Percentiles rank a stretch among this genome's conserved stretches.
Conservation (phyloP, 30 jellyfish, hydroid and myxozoan genomes). For the Chironex yamaguchii region DNA sequence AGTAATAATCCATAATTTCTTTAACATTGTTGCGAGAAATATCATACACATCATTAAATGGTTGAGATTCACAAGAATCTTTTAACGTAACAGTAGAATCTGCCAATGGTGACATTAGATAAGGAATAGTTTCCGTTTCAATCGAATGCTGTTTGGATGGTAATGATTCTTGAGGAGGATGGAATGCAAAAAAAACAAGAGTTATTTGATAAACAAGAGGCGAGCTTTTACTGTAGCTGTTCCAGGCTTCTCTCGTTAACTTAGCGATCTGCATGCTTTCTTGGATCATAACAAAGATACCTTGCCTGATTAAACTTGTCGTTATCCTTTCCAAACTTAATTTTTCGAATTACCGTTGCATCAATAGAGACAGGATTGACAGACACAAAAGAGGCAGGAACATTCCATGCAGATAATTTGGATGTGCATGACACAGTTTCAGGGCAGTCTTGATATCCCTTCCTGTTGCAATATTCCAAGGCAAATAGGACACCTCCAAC, state of each 20-base stretch:
- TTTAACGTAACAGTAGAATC: conserved; percentile 9
- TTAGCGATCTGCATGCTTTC: conserved; percentile 10
- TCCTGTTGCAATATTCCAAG: conserved; percentile 38
- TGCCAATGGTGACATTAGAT: conserved; percentile 26
- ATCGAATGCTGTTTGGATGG: conserved; percentile 3
- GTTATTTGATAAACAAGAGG: conserved; percentile 17
- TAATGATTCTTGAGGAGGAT: conserved; percentile 20
- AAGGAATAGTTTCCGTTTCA: conserved; percentile 6
- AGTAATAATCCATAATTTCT: conserved; percentile 20
- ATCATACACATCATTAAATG: conserved; percentile 41
- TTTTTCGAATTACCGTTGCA: conserved; percentile 17
- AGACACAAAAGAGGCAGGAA: conserved; percentile 4
- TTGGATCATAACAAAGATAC: conserved; percentile 29
- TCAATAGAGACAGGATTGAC: conserved; percentile 7
- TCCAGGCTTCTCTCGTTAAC: conserved; percentile 1
- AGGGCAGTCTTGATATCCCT: conserved; percentile 23
- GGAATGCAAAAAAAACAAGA: conserved; percentile 38
- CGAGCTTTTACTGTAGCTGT: not conserved
- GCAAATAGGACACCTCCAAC: conserved; percentile 50
- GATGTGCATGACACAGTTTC: conserved; percentile 36
- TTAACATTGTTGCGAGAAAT: conserved; percentile 21
- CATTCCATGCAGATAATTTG: conserved; percentile 53
- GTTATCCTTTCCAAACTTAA: conserved; percentile 13
- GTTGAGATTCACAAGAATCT: conserved; percentile 22
- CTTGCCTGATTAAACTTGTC: not conserved